Evolutionary conservation across 1,140 invertebrate genomes (phyloP).

Genomic region (Wiebesia pumilae): DNA sequence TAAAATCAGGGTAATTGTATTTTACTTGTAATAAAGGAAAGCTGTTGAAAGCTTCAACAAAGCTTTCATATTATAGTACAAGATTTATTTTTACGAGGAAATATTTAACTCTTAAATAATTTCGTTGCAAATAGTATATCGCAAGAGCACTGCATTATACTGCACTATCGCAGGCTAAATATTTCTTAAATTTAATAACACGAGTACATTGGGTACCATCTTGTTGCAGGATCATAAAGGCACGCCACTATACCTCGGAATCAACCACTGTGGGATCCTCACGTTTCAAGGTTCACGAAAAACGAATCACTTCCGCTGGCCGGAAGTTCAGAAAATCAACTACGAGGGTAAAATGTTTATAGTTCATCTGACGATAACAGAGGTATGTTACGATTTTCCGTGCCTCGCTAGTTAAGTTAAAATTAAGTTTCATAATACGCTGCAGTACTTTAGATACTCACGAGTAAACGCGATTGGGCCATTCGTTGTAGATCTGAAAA

Average conservation of each 20-base stretch:
- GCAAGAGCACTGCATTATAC: too few relatives aligned
- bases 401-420: not conserved
- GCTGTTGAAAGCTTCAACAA: too few relatives aligned
- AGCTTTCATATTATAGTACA: too few relatives aligned
- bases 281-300: conserved; percentile 95
- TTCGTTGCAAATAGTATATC: too few relatives aligned
- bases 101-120: too few relatives aligned
- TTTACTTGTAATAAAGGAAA: too few relatives aligned
- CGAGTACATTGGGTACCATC: not conserved
- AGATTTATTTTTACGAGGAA: too few relatives aligned
- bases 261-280: conserved; percentile 95
- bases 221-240: conserved; percentile 88
- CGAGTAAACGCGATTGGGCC: not conserved
- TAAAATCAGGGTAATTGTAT: too few relatives aligned
- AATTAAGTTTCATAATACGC: not conserved
- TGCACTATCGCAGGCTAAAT: not conserved
- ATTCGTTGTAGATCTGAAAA: conserved; percentile 20
- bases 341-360: conserved; percentile 99
- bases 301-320: conserved; percentile 96
- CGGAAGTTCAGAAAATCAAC: conserved; percentile 95
- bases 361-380: conserved; percentile 87
- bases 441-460: not conserved
- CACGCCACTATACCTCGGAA: conserved; percentile 93
- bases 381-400: conserved; percentile 73
- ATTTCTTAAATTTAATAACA: not conserved